These are phyloP conservation scores for Holocentrus rufus DNA, from an alignment of 2,797 vertebrate species.

Conservation along the genomic window DNA sequence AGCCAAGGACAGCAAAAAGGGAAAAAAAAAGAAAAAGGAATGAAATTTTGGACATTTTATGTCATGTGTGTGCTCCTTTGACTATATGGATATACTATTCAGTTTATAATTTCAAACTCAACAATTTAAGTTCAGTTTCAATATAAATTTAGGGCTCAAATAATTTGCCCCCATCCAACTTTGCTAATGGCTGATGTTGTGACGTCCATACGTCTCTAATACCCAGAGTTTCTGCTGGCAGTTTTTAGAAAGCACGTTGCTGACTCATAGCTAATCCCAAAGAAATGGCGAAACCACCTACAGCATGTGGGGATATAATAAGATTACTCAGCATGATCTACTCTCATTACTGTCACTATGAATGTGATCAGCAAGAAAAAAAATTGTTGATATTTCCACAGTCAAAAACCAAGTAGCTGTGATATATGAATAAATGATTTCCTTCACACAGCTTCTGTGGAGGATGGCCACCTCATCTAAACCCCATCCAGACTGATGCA, in stretches of 20 bases:
- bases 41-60: slow-evolving; percentile 39
- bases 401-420: slow-evolving; percentile 12
- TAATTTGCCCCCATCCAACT: not conserved
- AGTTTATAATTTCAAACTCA: slow-evolving; percentile 12
- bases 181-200: not conserved
- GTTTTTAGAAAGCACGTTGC: slow-evolving; percentile 15
- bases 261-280: slow-evolving; percentile 48
- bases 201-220: not conserved
- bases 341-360: not conserved
- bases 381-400: slow-evolving; percentile 6
- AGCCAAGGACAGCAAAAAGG: slow-evolving; percentile 56
- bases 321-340: not conserved
- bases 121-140: not conserved
- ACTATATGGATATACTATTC: not conserved
- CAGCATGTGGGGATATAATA: slow-evolving; percentile 24
- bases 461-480: slow-evolving; percentile 14
- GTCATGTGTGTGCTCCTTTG: slow-evolving; percentile 36
- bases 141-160: not conserved
- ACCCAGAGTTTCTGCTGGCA: slow-evolving; percentile 1
- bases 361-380: not conserved
- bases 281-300: slow-evolving; percentile 36
- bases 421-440: slow-evolving; percentile 19
- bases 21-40: slow-evolving; percentile 26
- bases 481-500: slow-evolving; percentile 37
- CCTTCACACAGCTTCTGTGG: not conserved